Percentiles rank a stretch among this genome's conserved stretches.
phyloP scores from a whole-genome alignment of 1,140 invertebrate species.

The Aporrectodea caliginosa region DNA sequence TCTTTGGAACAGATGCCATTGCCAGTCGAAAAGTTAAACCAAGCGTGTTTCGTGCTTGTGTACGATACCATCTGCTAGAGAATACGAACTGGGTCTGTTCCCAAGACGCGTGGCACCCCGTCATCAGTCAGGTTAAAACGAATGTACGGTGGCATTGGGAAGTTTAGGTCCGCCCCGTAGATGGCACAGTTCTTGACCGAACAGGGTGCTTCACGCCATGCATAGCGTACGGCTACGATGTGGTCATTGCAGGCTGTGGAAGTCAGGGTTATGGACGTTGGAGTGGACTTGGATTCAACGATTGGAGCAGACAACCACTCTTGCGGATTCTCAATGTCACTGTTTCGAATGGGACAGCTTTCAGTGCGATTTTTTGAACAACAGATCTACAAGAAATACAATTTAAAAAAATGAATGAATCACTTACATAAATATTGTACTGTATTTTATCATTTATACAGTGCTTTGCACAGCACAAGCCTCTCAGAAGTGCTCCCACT shows the following conservation, averaged over 20 bases:
- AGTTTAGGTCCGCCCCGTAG: slow-evolving; percentile 37
- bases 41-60: too few relatives aligned
- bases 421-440: too few relatives aligned
- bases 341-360: neutral
- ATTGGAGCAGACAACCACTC: neutral
- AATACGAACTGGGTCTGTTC: neutral
- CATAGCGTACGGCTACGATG: slow-evolving; percentile 41
- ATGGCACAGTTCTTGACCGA: slow-evolving; percentile 41
- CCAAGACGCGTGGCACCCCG: neutral
- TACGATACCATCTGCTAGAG: too few relatives aligned
- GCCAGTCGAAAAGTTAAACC: too few relatives aligned
- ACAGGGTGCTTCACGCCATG: slow-evolving; percentile 46
- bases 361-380: neutral
- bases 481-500: neutral
- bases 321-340: neutral
- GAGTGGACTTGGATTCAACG: neutral
- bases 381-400: neutral
- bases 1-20: too few relatives aligned
- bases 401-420: neutral
- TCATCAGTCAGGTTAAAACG: slow-evolving; percentile 8
- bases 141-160: slow-evolving; percentile 41
- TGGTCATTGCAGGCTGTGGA: neutral
- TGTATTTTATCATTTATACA: slow-evolving; percentile 4
- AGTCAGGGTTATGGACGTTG: slow-evolving; percentile 1
- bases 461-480: neutral